Conservation (phyloP, 2,113 vertebrate genomes). For the Cichladusa arquata region DNA sequence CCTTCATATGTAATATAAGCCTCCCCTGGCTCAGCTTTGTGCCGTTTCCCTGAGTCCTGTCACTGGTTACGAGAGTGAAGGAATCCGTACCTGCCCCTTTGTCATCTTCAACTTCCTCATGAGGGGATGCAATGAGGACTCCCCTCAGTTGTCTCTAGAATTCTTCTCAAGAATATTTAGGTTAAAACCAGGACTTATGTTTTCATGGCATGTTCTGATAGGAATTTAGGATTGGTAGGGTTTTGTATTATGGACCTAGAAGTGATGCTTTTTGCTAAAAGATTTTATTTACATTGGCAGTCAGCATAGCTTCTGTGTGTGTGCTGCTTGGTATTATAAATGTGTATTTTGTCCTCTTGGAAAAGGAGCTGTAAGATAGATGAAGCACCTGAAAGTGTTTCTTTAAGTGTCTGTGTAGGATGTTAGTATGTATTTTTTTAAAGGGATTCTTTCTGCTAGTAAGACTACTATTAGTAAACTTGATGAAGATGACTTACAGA, state of each 20-base stretch:
- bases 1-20: not conserved
- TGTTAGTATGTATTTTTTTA: not conserved
- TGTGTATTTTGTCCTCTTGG: not conserved
- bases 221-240: no score
- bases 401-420: not conserved
- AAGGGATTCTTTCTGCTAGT: not conserved
- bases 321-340: not conserved
- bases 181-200: not conserved
- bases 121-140: not conserved
- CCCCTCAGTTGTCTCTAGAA: not conserved
- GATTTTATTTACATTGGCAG: not conserved
- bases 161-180: not conserved
- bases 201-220: not conserved
- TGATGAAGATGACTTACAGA: not conserved
- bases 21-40: not conserved
- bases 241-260: not conserved
- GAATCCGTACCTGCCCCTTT: not conserved
- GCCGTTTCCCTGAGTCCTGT: not conserved
- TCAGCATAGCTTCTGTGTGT: not conserved
- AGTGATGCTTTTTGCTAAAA: not conserved
- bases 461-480: not conserved
- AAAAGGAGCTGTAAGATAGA: not conserved
- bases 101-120: accelerated
- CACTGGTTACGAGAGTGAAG: not conserved
- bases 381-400: not conserved